These are phyloP conservation scores for Drosophila kepulauana DNA, from an alignment of 1,140 invertebrate genomes.

Conservation along the genomic window DNA sequence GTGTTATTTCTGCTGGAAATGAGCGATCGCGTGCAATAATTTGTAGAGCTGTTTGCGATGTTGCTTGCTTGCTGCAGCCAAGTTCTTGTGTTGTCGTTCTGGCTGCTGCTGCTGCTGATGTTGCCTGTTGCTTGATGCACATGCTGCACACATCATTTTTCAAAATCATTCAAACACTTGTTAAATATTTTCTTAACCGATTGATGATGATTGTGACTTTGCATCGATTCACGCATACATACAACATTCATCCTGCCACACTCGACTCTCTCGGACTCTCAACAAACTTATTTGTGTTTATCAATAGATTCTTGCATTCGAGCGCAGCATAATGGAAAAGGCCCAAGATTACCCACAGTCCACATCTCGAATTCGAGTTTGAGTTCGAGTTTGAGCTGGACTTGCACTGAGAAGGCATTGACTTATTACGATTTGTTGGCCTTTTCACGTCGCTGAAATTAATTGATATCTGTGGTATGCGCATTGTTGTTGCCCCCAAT, in stretches of 20 bases:
- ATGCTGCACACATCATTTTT: conserved; percentile 80
- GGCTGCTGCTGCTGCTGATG: conserved; percentile 21
- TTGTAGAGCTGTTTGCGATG: conserved; percentile 68
- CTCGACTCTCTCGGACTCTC: conserved; percentile 40
- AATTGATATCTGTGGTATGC: conserved; percentile 83
- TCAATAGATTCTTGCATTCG: conserved; percentile 66
- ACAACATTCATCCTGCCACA: conserved; percentile 68
- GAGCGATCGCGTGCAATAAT: conserved; percentile 83
- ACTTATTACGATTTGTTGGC: conserved; percentile 83
- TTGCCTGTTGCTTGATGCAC: conserved; percentile 52
- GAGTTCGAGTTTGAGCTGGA: not conserved
- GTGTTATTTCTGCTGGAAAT: conserved; percentile 83
- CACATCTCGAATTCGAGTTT: not conserved
- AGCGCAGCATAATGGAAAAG: conserved; percentile 16
- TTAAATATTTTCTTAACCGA: conserved; percentile 84
- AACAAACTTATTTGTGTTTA: conserved; percentile 77
- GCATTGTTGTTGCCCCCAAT: conserved; percentile 63
- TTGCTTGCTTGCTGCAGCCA: conserved; percentile 7
- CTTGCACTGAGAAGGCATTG: conserved; percentile 59
- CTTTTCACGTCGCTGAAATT: conserved; percentile 81
- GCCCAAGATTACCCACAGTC: conserved; percentile 8
- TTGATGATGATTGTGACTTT: conserved; percentile 81
- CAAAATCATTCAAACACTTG: conserved; percentile 84
- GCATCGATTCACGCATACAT: conserved; percentile 29
- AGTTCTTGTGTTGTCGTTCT: conserved; percentile 6